Base-by-base conservation (phyloP, 2,113 vertebrate species). In the Orthonyx spaldingii region DNA sequence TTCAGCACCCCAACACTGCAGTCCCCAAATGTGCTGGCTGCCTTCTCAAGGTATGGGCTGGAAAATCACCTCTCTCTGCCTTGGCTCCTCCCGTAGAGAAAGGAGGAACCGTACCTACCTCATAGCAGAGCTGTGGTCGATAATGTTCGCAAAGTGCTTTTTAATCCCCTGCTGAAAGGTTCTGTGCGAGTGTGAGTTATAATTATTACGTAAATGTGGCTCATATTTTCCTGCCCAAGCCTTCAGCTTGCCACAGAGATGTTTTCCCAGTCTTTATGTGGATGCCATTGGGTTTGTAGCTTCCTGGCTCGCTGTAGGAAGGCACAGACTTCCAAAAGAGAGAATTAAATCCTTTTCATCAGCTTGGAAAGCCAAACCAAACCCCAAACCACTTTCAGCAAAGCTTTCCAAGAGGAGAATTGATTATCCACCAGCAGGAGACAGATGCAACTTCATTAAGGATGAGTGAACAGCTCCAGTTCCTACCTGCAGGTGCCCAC, bases 91-190 rank as follows among this genome's bases (percentile, higher is more conserved):
- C 88, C 46, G 56, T 3, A 44, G 76, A 69, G 87, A 33, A 3
- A 21, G 50, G 76, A 70, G 93, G 77, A 10, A 0, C 24, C 19
- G 1, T 93, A 97, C 95, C 96, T 95, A 94, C 94, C 92, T 95
- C 94, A 10, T 9, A 30, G 94, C 93, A 37, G 68, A 37, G 79
- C 3, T 68, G 93, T 16, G 92, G 37, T 49, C 33, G 83, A 88
- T 96, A 96, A 96, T 96, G 93, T 94, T 92, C 2, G 19, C 83
- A 90, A 95, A 96, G 94, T 96, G 88, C 94, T 93, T 96, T 97
- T 96, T 96, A 97, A 97, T 97, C 80, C 86, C 86, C 86, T 93
- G 94, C 94, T 97, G 94, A 96, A 94, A 96, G 92, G 93, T 41
- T 49, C 80, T 90, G 26, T 79, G 88, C 14, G 0, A 88, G 94